A percentile compares a stretch with the other conserved stretches of the same genome.
These are phyloP conservation scores for Chrysomela aeneicollis DNA, from an alignment of 2,888 invertebrate species.

Conservation along the genomic window DNA sequence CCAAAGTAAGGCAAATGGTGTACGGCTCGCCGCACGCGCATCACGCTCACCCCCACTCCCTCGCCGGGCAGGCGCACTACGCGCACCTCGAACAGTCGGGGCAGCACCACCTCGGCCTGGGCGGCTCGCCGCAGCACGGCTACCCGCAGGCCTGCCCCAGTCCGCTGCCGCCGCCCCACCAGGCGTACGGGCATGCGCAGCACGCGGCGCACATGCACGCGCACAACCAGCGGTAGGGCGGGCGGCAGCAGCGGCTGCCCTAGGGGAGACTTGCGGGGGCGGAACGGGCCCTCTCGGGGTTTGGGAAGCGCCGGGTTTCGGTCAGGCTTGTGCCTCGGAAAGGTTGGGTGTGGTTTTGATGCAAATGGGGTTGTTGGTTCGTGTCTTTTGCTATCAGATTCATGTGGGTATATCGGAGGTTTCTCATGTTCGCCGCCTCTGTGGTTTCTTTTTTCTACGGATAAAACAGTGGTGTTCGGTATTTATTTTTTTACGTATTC, in stretches of 20 bases:
- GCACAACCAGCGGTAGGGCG: conserved; percentile 82
- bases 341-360: no score
- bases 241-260: neutral
- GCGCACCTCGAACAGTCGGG: conserved; percentile 58
- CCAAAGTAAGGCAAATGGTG: conserved; percentile 97
- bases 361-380: neutral
- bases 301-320: no score
- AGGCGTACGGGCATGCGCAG: conserved; percentile 70
- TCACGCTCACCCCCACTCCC: conserved; percentile 72
- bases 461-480: no score
- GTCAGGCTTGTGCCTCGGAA: no score
- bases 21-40: conserved; percentile 73
- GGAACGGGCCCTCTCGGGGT: no score
- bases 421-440: no score
- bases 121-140: conserved; percentile 62
- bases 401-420: no score
- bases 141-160: conserved; percentile 76
- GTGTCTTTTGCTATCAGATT: no score
- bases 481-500: no score
- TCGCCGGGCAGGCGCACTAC: conserved; percentile 59
- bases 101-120: conserved; percentile 60
- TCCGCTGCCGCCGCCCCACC: conserved; percentile 72
- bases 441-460: no score
- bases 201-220: conserved; percentile 76
- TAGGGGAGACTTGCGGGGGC: no score